Evolutionary conservation across 2,888 invertebrate species (phyloP).

Genomic region (Nemapogon koenigi): DNA sequence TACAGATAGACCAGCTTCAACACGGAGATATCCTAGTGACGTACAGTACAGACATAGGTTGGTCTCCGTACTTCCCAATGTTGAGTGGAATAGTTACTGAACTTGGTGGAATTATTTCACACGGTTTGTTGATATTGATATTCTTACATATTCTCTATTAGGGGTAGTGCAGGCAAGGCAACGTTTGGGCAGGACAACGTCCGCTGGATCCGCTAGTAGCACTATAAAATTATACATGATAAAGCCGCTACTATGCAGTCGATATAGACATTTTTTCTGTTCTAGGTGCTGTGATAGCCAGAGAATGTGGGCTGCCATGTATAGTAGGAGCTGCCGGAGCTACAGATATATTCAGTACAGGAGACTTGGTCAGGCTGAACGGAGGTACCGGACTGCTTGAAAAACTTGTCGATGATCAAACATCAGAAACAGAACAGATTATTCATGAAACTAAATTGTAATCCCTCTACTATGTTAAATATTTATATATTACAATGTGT

Average conservation of each 20-base stretch:
- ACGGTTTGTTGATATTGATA: slow-evolving; percentile 70
- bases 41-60: slow-evolving; percentile 80
- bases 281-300: slow-evolving; percentile 80
- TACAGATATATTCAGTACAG: slow-evolving; percentile 72
- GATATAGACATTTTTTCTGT: slow-evolving; percentile 13
- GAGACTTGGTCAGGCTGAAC: slow-evolving; percentile 63
- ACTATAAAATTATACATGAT: too few relatives aligned
- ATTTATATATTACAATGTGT: too few relatives aligned
- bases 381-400: slow-evolving; percentile 50
- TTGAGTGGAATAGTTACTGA: slow-evolving; percentile 81
- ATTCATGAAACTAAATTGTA: too few relatives aligned
- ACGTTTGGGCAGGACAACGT: too few relatives aligned
- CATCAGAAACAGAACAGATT: too few relatives aligned
- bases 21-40: slow-evolving; percentile 80
- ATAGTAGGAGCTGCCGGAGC: slow-evolving; percentile 77
- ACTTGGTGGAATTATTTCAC: slow-evolving; percentile 82
- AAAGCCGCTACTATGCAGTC: too few relatives aligned
- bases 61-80: slow-evolving; percentile 86
- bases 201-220: too few relatives aligned
- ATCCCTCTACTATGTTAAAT: too few relatives aligned
- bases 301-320: slow-evolving; percentile 85
- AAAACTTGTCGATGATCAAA: slow-evolving; percentile 31
- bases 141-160: too few relatives aligned
- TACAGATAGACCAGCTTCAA: slow-evolving; percentile 50
- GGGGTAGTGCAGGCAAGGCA: too few relatives aligned